A percentile compares a stretch with the other conserved stretches of the same genome.
These are phyloP conservation scores for Thereva nobilitata DNA, from an alignment of 2,888 invertebrate species.

Conservation along the genomic window DNA sequence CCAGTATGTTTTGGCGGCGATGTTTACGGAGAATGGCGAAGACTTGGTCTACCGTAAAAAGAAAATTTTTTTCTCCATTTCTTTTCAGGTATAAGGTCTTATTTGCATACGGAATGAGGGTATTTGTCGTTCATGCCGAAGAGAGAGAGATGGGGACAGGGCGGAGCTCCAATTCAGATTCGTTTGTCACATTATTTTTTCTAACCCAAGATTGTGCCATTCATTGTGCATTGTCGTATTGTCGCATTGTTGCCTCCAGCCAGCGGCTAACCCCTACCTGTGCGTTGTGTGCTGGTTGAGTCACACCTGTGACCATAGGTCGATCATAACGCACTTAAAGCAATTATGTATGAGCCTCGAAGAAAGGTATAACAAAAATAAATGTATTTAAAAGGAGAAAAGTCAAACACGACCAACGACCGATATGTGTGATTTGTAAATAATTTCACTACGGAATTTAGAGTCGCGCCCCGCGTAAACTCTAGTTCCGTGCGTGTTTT, in stretches of 20 bases:
- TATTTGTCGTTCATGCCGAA: conserved; percentile 15
- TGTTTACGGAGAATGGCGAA: conserved; percentile 22
- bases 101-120: conserved; percentile 36
- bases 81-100: conserved; percentile 19
- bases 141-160: conserved; percentile 35
- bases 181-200: conserved; percentile 10
- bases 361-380: conserved; percentile 25
- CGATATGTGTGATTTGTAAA: conserved; percentile 39
- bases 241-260: conserved; percentile 5
- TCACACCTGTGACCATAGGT: conserved; percentile 33
- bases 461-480: not conserved
- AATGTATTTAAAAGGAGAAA: conserved; percentile 27
- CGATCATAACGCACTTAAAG: conserved; percentile 14
- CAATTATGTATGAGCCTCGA: conserved; percentile 36
- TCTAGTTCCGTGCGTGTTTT: conserved; percentile 10
- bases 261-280: not conserved
- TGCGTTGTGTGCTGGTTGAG: conserved; percentile 1
- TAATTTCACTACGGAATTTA: conserved; percentile 42
- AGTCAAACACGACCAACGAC: conserved; percentile 18
- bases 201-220: conserved; percentile 24
- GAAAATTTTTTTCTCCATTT: conserved; percentile 28
- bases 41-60: conserved; percentile 32
- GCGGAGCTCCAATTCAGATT: conserved; percentile 43
- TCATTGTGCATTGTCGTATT: conserved; percentile 23
- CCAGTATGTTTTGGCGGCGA: conserved; percentile 11